phyloP scores from a whole-genome alignment of 2,797 vertebrate genomes.

The Cossypha niveicapilla region DNA sequence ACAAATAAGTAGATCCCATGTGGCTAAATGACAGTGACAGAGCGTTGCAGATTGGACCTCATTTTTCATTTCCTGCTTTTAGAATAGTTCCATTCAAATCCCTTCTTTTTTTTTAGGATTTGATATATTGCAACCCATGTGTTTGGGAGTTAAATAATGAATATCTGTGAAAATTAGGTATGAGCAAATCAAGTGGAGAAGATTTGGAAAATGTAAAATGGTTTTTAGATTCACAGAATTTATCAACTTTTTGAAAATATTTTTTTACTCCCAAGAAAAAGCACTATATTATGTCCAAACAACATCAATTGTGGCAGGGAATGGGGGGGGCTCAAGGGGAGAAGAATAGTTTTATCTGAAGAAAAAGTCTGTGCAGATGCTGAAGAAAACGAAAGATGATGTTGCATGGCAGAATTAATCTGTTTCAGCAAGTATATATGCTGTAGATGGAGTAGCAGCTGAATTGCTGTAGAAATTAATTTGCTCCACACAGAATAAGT shows the following conservation, averaged over 20 bases:
- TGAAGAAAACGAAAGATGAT: constrained; percentile 45
- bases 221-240: background rate
- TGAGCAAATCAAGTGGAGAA: background rate
- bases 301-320: background rate
- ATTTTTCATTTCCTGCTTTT: constrained; percentile 24
- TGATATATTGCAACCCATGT: background rate
- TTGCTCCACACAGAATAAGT: constrained; percentile 45
- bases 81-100: constrained; percentile 10
- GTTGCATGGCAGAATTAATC: constrained; percentile 54
- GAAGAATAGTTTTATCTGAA: background rate
- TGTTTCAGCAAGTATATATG: constrained; percentile 41
- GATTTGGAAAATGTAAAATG: background rate
- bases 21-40: constrained; percentile 15
- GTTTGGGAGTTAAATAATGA: background rate
- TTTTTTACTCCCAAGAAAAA: background rate
- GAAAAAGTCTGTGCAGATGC: constrained; percentile 16
- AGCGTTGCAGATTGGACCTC: background rate
- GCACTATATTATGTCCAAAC: background rate
- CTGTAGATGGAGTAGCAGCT: constrained; percentile 56
- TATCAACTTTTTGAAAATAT: background rate
- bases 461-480: constrained; percentile 64
- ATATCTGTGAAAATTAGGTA: constrained; percentile 9
- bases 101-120: background rate
- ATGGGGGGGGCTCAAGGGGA: background rate
- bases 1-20: background rate